Percentiles rank a stretch among this genome's conserved stretches.
Evolutionary conservation across 2,113 vertebrate genomes (phyloP).

Genomic region (Astatotilapia flaviijosephi): DNA sequence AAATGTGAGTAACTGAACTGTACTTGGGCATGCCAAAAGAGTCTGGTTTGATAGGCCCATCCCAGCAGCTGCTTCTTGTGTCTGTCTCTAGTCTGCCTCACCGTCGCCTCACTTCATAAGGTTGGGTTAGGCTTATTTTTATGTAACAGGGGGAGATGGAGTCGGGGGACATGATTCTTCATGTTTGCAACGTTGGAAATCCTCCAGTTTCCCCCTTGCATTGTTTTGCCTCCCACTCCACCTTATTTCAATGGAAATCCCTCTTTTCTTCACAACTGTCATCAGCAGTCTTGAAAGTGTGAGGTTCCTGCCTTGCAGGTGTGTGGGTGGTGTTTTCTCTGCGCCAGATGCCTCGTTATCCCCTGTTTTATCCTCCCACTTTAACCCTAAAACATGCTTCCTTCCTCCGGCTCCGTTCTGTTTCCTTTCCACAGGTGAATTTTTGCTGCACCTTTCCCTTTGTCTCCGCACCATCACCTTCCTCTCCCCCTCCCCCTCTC

Average conservation of each 20-base stretch:
- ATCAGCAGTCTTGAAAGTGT: background rate
- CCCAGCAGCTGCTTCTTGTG: background rate
- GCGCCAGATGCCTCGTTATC: background rate
- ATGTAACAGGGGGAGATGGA: background rate
- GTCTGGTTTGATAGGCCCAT: background rate
- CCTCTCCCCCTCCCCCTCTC: background rate
- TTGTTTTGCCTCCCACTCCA: background rate
- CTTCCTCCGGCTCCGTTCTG: background rate
- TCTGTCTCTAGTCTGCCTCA: background rate
- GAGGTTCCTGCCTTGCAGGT: background rate
- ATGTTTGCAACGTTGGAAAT: background rate
- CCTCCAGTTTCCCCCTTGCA: background rate
- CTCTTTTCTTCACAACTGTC: constrained; percentile 1
- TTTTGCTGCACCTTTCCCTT: constrained; percentile 34
- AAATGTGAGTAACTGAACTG: background rate
- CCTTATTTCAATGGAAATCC: background rate
- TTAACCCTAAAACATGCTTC: background rate
- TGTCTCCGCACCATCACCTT: constrained; percentile 34
- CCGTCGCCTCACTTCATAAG: background rate
- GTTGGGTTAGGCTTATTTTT: background rate
- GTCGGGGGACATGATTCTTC: background rate
- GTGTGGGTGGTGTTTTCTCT: constrained; percentile 5
- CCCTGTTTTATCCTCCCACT: background rate
- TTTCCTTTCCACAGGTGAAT: constrained; percentile 57
- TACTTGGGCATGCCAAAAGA: background rate